These are phyloP conservation scores for Bufotes viridis DNA, from an alignment of 2,797 vertebrate genomes.

Conservation along the genomic window DNA sequence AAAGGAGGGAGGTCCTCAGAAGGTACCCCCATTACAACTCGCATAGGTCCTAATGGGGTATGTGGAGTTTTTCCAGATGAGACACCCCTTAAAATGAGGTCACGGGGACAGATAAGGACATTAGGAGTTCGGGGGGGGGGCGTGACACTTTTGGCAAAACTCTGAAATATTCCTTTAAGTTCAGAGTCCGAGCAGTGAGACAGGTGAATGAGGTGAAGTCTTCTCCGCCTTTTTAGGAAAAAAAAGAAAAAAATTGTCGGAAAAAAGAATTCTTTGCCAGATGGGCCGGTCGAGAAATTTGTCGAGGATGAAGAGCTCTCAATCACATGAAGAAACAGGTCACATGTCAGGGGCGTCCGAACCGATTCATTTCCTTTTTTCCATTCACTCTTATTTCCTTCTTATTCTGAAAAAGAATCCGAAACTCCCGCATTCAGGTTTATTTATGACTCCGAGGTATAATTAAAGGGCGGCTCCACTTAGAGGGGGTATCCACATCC, in stretches of 20 bases:
- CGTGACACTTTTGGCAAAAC: background rate
- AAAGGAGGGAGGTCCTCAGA: background rate
- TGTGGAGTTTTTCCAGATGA: background rate
- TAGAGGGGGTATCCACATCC: background rate
- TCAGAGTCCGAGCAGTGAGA: background rate
- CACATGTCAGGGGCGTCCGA: conserved; percentile 6
- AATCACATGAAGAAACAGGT: conserved; percentile 15
- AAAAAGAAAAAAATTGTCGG: conserved; percentile 14
- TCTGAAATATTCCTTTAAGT: background rate
- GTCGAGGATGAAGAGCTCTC: background rate
- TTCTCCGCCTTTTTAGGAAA: background rate
- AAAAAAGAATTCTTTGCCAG: conserved; percentile 34
- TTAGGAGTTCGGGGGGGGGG: too few relatives aligned
- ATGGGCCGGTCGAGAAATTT: background rate
- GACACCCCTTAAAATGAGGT: too few relatives aligned
- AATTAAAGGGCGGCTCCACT: background rate
- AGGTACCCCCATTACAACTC: too few relatives aligned
- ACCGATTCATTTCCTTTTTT: background rate
- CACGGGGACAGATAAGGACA: too few relatives aligned
- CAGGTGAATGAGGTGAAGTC: conserved; percentile 6
- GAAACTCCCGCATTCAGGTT: background rate
- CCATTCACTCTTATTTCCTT: background rate
- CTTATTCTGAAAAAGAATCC: background rate
- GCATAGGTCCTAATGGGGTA: background rate
- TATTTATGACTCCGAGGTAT: background rate